Evolutionary conservation across 2,113 vertebrate genomes (phyloP).

Genomic region (Gopherus evgoodei): DNA sequence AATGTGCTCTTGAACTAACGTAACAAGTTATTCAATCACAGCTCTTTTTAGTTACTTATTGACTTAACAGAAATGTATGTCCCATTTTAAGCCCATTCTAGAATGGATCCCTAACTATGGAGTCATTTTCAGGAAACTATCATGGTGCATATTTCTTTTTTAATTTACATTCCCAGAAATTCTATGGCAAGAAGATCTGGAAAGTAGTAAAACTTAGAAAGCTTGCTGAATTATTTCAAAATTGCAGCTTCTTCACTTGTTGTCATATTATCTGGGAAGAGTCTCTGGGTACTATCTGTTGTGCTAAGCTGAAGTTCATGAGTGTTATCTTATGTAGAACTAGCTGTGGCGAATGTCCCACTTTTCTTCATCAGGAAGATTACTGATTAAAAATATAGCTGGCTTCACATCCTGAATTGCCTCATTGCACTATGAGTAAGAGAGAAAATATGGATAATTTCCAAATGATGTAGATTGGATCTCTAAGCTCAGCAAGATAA

Average conservation of each 20-base stretch:
- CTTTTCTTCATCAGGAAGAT: background rate
- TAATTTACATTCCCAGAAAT: background rate
- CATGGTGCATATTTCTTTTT: background rate
- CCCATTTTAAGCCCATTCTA: background rate
- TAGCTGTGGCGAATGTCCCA: background rate
- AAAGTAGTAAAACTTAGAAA: background rate
- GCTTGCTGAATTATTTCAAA: accelerated
- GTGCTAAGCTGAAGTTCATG: background rate
- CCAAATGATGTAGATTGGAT: conserved; percentile 32
- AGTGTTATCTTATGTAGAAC: background rate
- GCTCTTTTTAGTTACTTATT: background rate
- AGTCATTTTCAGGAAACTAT: accelerated
- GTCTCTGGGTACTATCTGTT: background rate
- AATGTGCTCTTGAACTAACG: background rate
- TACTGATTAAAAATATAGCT: background rate
- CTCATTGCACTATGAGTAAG: background rate
- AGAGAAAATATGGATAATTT: conserved; percentile 24
- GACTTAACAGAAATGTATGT: background rate
- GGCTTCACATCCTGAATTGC: background rate
- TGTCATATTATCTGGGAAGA: background rate
- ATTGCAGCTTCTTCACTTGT: accelerated
- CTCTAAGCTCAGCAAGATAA: conserved; percentile 12
- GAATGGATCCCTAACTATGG: background rate
- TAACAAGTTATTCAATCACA: background rate
- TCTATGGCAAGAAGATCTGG: background rate